Evolutionary conservation across 2,113 vertebrate genomes (phyloP).

Genomic region (Epinephelus moara): DNA sequence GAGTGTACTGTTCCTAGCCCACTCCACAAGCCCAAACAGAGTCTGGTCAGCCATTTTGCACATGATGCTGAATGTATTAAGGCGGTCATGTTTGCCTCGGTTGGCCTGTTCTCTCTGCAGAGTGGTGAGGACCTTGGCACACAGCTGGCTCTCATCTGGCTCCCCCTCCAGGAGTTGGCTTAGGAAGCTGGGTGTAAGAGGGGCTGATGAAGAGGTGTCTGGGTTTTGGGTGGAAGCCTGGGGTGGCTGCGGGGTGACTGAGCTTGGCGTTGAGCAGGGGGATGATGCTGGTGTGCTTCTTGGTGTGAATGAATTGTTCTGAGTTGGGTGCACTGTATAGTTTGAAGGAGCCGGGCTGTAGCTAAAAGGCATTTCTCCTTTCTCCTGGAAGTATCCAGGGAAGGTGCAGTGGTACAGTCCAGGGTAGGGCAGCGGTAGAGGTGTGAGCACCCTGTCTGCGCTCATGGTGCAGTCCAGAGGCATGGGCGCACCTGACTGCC

Average conservation of each 20-base stretch:
- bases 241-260: slow-evolving; percentile 19
- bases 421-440: slow-evolving; percentile 62
- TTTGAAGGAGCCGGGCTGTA: slow-evolving; percentile 45
- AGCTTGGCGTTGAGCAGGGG: slow-evolving; percentile 51
- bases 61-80: slow-evolving; percentile 89
- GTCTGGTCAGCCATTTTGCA: slow-evolving; percentile 89
- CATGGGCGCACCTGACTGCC: slow-evolving; percentile 53
- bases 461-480: slow-evolving; percentile 70
- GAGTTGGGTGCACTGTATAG: slow-evolving; percentile 26
- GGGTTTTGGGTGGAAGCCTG: slow-evolving; percentile 7
- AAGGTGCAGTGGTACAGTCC: slow-evolving; percentile 67
- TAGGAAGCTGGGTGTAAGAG: slow-evolving; percentile 64
- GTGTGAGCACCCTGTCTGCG: slow-evolving; percentile 53
- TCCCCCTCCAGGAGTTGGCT: slow-evolving; percentile 81
- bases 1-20: slow-evolving; percentile 84
- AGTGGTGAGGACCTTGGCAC: slow-evolving; percentile 81
- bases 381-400: slow-evolving; percentile 66
- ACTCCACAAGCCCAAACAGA: slow-evolving; percentile 87
- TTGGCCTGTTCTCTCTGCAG: slow-evolving; percentile 85
- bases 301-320: slow-evolving; percentile 43
- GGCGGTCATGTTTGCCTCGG: slow-evolving; percentile 85
- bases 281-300: slow-evolving; percentile 49
- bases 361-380: slow-evolving; percentile 62
- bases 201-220: not conserved
- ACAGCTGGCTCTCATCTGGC: slow-evolving; percentile 84